Evolutionary conservation across 2,113 vertebrate species (phyloP).

Genomic region (Hydropotes inermis): DNA sequence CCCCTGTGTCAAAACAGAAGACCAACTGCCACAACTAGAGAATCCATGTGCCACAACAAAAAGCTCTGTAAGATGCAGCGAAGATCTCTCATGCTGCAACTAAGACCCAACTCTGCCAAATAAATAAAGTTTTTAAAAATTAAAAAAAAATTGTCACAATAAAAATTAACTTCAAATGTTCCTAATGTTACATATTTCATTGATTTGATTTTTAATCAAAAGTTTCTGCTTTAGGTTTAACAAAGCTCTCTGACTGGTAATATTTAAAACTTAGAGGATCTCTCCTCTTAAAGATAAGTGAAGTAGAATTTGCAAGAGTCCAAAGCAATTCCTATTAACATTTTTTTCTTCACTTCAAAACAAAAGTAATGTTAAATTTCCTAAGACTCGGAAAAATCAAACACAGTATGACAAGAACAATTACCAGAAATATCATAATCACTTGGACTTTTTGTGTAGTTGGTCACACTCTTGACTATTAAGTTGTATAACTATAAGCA

Average conservation of each 20-base stretch:
- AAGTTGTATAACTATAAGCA: background rate
- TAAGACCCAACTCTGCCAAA: background rate
- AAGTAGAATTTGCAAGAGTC: background rate
- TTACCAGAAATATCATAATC: background rate
- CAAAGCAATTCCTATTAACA: slow-evolving; percentile 13
- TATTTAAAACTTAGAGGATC: background rate
- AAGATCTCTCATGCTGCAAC: background rate
- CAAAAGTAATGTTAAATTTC: slow-evolving; percentile 8
- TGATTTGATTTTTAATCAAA: background rate
- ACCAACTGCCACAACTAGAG: background rate
- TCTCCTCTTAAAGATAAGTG: background rate
- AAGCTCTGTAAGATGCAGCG: background rate
- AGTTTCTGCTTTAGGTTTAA: background rate
- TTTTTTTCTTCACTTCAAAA: slow-evolving; percentile 32
- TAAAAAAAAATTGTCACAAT: background rate
- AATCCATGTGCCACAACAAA: background rate
- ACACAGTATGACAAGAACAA: background rate
- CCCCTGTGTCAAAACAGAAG: background rate
- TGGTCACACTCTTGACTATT: background rate
- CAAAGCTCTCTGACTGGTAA: background rate
- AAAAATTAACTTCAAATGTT: background rate
- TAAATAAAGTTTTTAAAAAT: background rate
- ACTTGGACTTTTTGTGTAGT: background rate
- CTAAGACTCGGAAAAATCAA: background rate
- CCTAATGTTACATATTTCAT: background rate